phyloP scores from a whole-genome alignment of 2,797 vertebrate species.

The Clamator glandarius region DNA sequence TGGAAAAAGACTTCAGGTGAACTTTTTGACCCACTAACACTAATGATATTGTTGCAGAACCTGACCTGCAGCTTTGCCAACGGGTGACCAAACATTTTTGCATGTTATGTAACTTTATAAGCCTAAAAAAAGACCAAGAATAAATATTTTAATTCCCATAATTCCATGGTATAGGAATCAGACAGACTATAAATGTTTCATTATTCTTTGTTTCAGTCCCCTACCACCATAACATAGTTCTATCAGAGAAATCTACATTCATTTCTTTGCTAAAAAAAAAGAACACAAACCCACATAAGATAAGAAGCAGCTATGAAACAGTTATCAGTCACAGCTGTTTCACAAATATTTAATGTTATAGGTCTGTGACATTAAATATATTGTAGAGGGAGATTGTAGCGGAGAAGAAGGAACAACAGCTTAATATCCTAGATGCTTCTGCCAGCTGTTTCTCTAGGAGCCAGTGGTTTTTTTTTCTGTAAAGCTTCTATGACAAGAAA shows the following conservation, averaged over 20 bases:
- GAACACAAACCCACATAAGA: fast-evolving
- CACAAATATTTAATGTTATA: background rate
- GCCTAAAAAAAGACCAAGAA: background rate
- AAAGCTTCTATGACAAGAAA: background rate
- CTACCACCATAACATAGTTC: background rate
- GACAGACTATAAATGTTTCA: too few relatives aligned
- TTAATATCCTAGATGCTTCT: background rate
- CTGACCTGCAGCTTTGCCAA: background rate
- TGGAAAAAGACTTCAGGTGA: background rate
- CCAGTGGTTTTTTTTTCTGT: background rate
- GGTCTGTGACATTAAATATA: background rate
- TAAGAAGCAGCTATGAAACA: background rate
- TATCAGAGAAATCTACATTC: background rate
- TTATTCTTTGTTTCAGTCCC: background rate
- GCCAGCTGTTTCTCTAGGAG: background rate
- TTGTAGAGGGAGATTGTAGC: background rate
- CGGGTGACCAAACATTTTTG: background rate
- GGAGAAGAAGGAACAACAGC: background rate
- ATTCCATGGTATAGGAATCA: too few relatives aligned
- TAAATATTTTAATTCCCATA: background rate
- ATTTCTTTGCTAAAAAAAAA: background rate
- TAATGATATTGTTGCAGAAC: background rate
- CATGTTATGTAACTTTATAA: background rate
- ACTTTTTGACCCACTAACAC: background rate
- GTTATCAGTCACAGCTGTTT: background rate